Conservation (phyloP, 2,113 vertebrate species). For the Aldabrachelys gigantea region DNA sequence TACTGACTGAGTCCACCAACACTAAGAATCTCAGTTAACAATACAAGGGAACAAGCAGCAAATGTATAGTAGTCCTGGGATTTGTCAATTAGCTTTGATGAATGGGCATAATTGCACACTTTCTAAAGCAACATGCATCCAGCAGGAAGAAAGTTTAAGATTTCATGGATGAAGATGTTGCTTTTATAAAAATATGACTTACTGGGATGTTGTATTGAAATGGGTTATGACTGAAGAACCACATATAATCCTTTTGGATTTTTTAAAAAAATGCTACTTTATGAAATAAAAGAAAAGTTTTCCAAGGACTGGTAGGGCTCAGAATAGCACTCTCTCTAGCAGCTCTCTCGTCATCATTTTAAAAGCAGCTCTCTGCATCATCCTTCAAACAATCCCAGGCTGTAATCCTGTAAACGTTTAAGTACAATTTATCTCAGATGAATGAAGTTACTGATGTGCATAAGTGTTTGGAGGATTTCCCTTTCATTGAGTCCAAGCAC, state of each 20-base stretch:
- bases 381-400: background rate
- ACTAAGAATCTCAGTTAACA: background rate
- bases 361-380: background rate
- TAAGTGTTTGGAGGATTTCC: background rate
- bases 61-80: too few relatives aligned
- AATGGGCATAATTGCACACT: background rate
- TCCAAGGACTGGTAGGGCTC: background rate
- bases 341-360: background rate
- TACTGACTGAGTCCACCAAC: background rate
- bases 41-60: background rate
- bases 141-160: background rate
- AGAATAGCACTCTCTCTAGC: background rate
- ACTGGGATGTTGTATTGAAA: background rate
- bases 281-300: background rate
- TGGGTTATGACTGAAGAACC: background rate
- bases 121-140: background rate
- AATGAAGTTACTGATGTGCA: background rate
- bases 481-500: background rate
- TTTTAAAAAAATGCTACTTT: background rate
- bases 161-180: background rate
- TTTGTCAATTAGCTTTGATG: background rate
- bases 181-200: background rate
- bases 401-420: background rate
- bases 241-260: background rate
- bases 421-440: background rate